Evolutionary conservation across 2,888 invertebrate genomes (phyloP), one percentile per base, ranked within the genome.

Genomic region (Agrilus biguttatus): DNA sequence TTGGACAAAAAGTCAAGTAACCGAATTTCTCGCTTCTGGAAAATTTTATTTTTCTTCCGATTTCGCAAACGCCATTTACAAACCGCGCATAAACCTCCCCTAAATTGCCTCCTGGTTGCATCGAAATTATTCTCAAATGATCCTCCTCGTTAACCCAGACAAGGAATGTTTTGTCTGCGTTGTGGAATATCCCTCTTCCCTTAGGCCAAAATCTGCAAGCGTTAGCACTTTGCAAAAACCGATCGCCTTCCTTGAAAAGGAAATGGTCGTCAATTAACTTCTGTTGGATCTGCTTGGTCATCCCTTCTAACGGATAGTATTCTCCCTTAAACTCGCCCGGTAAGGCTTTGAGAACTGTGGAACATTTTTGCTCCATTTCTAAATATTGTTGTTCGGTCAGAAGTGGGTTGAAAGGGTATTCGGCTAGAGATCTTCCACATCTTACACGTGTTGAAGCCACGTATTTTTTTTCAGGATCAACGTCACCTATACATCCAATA

Each of bases 81-180:
- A 76, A 60, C 44, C 75, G 62, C 37, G 63, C 61, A 53, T 70
- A 73, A 19, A 92, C 83, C 74, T 86, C 53, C 58, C 83, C 83
- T 59, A 92, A 74, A 72, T 93, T 84, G 56, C 91, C 92, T 49
- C 91, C 95, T 77, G 80, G 81, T 70, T 95, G 90, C 92, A 96
- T 92, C 58, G 92, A 92, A 71, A 96, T 96, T 59, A 96, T 84
- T 53, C 95, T 82, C 60, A 95, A 77, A 69, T 96, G 96, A 74
- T 96, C 96, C 70, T 96, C 95, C 69, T 96, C 95, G 64, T 93
- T 93, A 70, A 87, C 82, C 95, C 96, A 96, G 51, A 95, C 85
- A 65, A 91, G 73, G 81, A 96, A 96, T 52, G 90, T 91, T 74
- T 93, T 93, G 70, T 78, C 79, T 63, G 88, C 84, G 63, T 96